Percentiles rank a stretch among this genome's conserved stretches.
Conservation (phyloP, 2,888 invertebrate genomes). For the Calephelis perditalis region DNA sequence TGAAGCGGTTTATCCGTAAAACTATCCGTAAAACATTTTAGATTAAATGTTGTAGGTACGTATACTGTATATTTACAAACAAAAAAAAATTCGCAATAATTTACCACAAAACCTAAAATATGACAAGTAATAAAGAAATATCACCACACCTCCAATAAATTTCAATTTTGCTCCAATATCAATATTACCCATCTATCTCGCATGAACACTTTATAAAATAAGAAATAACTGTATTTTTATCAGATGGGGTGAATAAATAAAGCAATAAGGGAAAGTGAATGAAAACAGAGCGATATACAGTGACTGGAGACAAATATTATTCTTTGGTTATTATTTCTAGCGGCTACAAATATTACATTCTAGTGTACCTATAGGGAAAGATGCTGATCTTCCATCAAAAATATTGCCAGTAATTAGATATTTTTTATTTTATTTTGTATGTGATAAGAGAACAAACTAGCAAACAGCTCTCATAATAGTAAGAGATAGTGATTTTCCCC, state of each 20-base stretch:
- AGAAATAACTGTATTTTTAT: slow-evolving; percentile 40
- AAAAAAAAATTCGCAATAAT: not conserved
- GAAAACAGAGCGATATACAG: slow-evolving; percentile 16
- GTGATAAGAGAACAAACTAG: too few species aligned
- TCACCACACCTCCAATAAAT: slow-evolving; percentile 41
- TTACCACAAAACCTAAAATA: slow-evolving; percentile 12
- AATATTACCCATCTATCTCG: slow-evolving; percentile 51
- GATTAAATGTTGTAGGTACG: too few species aligned
- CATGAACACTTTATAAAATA: slow-evolving; percentile 48
- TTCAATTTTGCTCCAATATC: slow-evolving; percentile 54
- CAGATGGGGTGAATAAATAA: slow-evolving; percentile 62
- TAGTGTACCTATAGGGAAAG: too few species aligned
- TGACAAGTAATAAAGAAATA: slow-evolving; percentile 14
- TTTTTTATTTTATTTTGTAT: too few species aligned
- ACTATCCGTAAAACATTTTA: too few species aligned
- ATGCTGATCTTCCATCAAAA: not conserved
- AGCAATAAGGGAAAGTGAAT: slow-evolving; percentile 39
- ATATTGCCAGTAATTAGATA: too few species aligned
- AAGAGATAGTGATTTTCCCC: too few species aligned
- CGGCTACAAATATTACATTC: too few species aligned
- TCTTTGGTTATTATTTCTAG: slow-evolving; percentile 24
- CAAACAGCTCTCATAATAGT: too few species aligned
- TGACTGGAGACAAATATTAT: slow-evolving; percentile 40
- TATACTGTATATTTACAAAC: too few species aligned
- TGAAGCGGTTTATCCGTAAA: too few species aligned